phyloP scores from a whole-genome alignment of 2,113 vertebrate genomes.

The Dasyurus viverrinus region DNA sequence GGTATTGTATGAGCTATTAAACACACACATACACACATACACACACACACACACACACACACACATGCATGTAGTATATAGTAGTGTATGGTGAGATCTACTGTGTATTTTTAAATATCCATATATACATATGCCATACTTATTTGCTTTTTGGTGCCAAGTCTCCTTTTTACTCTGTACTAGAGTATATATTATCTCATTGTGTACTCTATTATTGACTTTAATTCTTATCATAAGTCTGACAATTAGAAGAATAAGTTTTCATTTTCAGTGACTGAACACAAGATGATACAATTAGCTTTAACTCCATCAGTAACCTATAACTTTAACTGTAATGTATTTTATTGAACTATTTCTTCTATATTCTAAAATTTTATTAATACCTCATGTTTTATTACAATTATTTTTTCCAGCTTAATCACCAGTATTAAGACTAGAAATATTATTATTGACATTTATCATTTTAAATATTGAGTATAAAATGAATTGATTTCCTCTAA shows the following conservation, averaged over 20 bases:
- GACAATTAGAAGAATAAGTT: background rate
- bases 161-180: background rate
- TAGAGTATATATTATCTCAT: background rate
- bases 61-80: background rate
- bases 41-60: no score
- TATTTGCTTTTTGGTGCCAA: background rate
- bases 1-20: no score
- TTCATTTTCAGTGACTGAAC: background rate
- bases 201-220: background rate
- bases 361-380: background rate
- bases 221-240: background rate
- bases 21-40: no score
- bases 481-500: conserved; percentile 19
- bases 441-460: background rate
- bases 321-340: background rate
- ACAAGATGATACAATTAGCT: background rate
- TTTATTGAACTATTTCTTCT: background rate
- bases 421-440: conserved; percentile 17
- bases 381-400: background rate
- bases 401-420: background rate
- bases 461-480: background rate
- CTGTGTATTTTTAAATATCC: background rate
- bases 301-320: conserved; percentile 15
- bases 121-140: background rate
- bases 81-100: background rate